Evolutionary conservation across 1,140 invertebrate species (phyloP).

Genomic region (Aethina tumida): DNA sequence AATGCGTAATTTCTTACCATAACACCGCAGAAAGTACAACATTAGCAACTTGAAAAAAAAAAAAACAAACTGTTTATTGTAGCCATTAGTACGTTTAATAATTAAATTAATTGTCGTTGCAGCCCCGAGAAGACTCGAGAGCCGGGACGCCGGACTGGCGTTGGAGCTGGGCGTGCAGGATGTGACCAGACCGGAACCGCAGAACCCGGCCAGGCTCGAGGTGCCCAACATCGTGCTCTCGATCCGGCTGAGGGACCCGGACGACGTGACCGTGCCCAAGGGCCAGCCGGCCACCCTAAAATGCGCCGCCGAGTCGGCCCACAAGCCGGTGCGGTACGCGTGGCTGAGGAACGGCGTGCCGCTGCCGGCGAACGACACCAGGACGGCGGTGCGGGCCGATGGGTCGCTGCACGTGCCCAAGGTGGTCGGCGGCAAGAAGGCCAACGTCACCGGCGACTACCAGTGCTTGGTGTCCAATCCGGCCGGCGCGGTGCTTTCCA

Average conservation of each 20-base stretch:
- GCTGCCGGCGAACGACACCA: conserved; percentile 19
- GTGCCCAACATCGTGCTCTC: conserved; percentile 14
- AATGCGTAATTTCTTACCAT: too few relatives aligned
- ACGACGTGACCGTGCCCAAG: conserved; percentile 23
- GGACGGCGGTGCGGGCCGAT: conserved; percentile 16
- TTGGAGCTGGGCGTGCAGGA: too few relatives aligned
- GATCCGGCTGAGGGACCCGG: conserved; percentile 22
- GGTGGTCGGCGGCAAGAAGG: conserved; percentile 18
- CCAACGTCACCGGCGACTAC: conserved; percentile 21
- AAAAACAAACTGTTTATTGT: too few relatives aligned
- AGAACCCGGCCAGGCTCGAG: too few relatives aligned
- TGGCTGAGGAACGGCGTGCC: conserved; percentile 23
- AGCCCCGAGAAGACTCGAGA: too few relatives aligned
- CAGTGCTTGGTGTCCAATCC: conserved; percentile 24
- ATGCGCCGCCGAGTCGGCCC: conserved; percentile 19
- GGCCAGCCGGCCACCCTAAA: conserved; percentile 22
- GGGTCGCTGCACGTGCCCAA: conserved; percentile 22
- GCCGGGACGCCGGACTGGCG: too few relatives aligned
- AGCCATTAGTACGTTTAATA: too few relatives aligned
- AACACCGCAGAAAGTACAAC: too few relatives aligned
- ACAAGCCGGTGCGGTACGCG: conserved; percentile 7
- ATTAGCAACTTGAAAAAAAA: too few relatives aligned
- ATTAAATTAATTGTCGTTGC: too few relatives aligned
- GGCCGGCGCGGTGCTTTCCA: conserved; percentile 25
- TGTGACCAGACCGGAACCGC: too few relatives aligned